Base-by-base conservation (phyloP, 30 jellyfish, hydroid and myxozoan species). In the Aurelia sp. region DNA sequence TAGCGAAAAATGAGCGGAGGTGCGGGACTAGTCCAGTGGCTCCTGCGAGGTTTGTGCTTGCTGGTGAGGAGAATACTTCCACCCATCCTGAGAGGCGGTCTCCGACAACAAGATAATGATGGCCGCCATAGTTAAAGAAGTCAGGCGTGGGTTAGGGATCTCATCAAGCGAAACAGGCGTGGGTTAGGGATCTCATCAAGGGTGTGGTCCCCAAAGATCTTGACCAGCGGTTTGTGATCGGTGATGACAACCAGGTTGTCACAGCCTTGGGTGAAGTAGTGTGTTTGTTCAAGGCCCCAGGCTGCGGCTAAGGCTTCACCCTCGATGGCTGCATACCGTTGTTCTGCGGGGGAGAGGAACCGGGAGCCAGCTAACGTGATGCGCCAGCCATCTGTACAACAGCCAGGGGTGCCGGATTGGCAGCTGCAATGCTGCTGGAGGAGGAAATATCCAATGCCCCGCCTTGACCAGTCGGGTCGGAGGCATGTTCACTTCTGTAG, bases 381-480 rank as follows among this genome's bases (percentile, higher is more conserved):
- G n/a, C 41, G 27, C 86, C 86, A 74, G 27, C 86, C 86, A 48
- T 57, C 86, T 11, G 27, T 30, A 53, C 74, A 74, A 24, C 86
- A 74, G n/a, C 27, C 57, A 17, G 50, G 79, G 3, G 86, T 17
- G 44, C 30, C 41, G 17, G 27, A 17, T 48, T 81, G 41, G 69
- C 86, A 74, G 18, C 8, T 16, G 16, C 86, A 74, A 33, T 74
- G 79, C 80, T 59, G 30, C 40, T 78, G 82, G 31, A 62, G 68
- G 38, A 78, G 79, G 79, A 78, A 24, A 35, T 57, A 78, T 15
- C 78, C 84, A 22, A 78, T 78, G 24, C 88, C 88, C 17, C 31
- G 58, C 52, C 4, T 78, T 17, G 83, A 50, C 88, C 88, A 78
- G 88, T 78, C 81, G 22, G 88, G 88, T 35, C 80, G 78, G 63